Evolutionary conservation across 2,888 invertebrate species (phyloP), one percentile per base, ranked within the genome.

Genomic region (Meliscaeva auricollis): DNA sequence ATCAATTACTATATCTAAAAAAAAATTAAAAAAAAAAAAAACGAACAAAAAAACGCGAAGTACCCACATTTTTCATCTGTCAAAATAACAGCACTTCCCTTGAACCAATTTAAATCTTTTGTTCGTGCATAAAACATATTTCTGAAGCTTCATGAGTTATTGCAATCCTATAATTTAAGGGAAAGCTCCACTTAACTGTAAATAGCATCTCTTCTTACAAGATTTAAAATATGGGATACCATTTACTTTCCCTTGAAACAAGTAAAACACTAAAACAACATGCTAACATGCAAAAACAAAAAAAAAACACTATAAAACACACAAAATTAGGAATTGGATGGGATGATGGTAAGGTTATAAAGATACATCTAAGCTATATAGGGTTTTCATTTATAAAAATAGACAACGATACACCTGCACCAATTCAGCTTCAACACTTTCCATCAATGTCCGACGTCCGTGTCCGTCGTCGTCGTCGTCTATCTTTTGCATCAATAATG

Each of bases 391-490:
- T 38, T 1, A 46, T 32, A 69, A 75, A 75, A 75, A 75, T 70
- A 69, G 62, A 69, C 48, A 75, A 44, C 20, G 17, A 68, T 32
- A 56, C 69, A 69, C 38, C 68, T 50, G 68, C 11, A 46, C 56
- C 70, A 38, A 64, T 69, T 75, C 56, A 48, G 75, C 75, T 70
- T 81, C 69, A 75, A 62, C 80, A 75, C 80, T 41, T 81, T 69
- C 69, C 69, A 64, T 75, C 80, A 75, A 81, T 75, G 80, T 81
- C 80, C 64, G n/a, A n/a, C n/a, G n/a, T n/a, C n/a, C n/a, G n/a
- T n/a, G n/a, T n/a, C n/a, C n/a, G n/a, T n/a, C n/a, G n/a, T n/a
- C n/a, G n/a, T n/a, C n/a, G n/a, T n/a, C n/a, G 54, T 70, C 69
- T 69, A 75, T 64, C 75, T 70, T 56, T 41, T 64, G 80, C 80